These are phyloP conservation scores for Enteromius mattozi DNA, from an alignment of 2,797 vertebrate genomes.

Conservation along the genomic window DNA sequence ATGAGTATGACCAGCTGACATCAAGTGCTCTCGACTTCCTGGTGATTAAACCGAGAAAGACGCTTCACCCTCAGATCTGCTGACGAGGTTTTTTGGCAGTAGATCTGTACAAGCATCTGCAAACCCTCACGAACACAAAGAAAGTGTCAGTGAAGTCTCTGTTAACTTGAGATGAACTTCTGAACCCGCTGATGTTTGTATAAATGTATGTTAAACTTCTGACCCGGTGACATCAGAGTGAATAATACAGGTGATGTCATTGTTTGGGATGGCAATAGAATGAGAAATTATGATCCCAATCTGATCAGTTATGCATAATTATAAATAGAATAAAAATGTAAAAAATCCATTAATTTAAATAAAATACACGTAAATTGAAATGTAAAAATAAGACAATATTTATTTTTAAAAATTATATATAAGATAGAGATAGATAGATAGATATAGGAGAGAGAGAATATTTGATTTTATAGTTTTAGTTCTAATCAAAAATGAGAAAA, in stretches of 20 bases:
- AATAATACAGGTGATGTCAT: not conserved
- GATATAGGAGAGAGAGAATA: too few species aligned
- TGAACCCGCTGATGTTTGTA: not conserved
- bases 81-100: not conserved
- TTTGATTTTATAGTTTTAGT: not conserved
- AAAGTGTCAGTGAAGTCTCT: not conserved
- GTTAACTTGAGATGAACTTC: not conserved
- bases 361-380: too few species aligned
- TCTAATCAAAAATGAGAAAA: not conserved
- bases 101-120: constrained; percentile 6
- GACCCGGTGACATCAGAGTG: not conserved
- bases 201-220: not conserved
- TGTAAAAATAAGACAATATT: too few species aligned
- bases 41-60: not conserved
- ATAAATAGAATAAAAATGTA: too few species aligned
- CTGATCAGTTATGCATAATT: not conserved
- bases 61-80: not conserved
- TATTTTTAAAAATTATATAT: too few species aligned
- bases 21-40: not conserved
- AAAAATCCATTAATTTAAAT: not conserved
- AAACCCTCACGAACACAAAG: not conserved
- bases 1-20: not conserved
- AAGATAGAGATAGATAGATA: too few species aligned
- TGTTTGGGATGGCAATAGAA: not conserved
- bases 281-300: not conserved